Base-by-base conservation (phyloP, 2,797 vertebrate species). In the Myoxocephalus aenaeus region DNA sequence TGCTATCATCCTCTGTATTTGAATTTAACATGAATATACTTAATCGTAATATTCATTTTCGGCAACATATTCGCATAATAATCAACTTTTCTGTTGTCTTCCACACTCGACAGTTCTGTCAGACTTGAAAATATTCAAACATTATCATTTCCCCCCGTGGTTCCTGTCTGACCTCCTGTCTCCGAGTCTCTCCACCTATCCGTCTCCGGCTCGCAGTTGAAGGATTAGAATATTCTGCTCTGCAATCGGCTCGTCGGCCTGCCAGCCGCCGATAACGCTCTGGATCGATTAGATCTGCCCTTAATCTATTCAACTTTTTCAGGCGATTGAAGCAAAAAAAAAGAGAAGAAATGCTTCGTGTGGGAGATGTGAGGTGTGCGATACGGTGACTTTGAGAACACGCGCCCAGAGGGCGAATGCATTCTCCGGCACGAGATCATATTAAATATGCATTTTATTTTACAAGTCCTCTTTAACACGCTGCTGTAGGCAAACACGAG, bases 251-350 rank as follows among this genome's bases (percentile, higher is more conserved):
- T 90, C 50, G 76, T 92, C 83, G 80, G 91, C 88, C 91, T 91
- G 91, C 84, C 89, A 86, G 86, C 79, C 76, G 10, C 88, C 87
- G 88, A 93, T 92, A 91, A 93, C 32, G 67, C 77, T 77, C 75
- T 22, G 69, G 80, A 90, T 93, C 77, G 89, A 93, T 93, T 91
- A 86, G 87, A 92, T 92, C 88, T 88, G 82, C 86, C 89, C 88
- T 91, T 90, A 92, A 92, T 92, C 88, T 90, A 91, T 91, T 90
- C 89, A 91, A 89, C 88, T 87, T 86, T 80, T 87, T 57, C 59
- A 66, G 72, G 71, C 53, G 48, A 88, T 78, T 48, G 75, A 63
- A 13, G 2, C 13, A 14, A 36, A 34, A 58, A 20, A 20, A 36
- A 36, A 36, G 7, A 15, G 9, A n/a, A n/a, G 10, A 22, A 82